Evolutionary conservation across 2,797 vertebrate genomes (phyloP), one percentile per base, ranked within the genome.

Genomic region (Pitangus sulphuratus): DNA sequence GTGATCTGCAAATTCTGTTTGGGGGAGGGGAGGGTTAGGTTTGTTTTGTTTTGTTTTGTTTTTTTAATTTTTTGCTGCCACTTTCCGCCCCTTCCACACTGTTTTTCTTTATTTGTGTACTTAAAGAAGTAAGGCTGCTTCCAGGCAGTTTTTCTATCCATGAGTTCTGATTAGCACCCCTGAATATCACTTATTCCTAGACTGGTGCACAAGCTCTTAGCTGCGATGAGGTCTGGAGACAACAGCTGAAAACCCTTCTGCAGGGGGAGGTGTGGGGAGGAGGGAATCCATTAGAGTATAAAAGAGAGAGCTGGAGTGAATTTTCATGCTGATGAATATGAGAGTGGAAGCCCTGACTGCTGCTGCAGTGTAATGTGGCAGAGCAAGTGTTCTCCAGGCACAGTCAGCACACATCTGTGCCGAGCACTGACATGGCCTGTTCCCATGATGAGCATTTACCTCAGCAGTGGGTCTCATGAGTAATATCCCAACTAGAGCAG

Each of bases 311-410:
- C 57, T 74, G 75, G 45, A 75, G 42, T 68, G 87, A 70, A 74
- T 93, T 92, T 95, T 85, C 72, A 9, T 44, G 57, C 60, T 95
- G 78, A 92, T 94, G 71, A 92, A 60, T 47, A 61, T 69, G 68
- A 40, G 75, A 87, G 68, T 44, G 57, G 84, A 91, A 95, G 65
- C 76, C 76, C 61, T 76, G 79, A 65, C 31, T 87, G 85, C 80
- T 81, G 79, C 84, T 81, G 82, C 2, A 8, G 45, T 83, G 84
- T 81, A 72, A 83, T 90, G 60, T 89, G 93, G 53, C 53, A 69
- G 60, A 82, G 75, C 40, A 60, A 80, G 57, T 66, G 66, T 75
- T 83, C 89, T 90, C 48, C 39, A 78, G 79, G 68, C 84, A 19
- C 53, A 9, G 24, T 71, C 48, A 81, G 60, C 3, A 2, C 11